These are phyloP conservation scores for Chloroceryle inda DNA, from an alignment of 2,797 vertebrate species.

Conservation along the genomic window DNA sequence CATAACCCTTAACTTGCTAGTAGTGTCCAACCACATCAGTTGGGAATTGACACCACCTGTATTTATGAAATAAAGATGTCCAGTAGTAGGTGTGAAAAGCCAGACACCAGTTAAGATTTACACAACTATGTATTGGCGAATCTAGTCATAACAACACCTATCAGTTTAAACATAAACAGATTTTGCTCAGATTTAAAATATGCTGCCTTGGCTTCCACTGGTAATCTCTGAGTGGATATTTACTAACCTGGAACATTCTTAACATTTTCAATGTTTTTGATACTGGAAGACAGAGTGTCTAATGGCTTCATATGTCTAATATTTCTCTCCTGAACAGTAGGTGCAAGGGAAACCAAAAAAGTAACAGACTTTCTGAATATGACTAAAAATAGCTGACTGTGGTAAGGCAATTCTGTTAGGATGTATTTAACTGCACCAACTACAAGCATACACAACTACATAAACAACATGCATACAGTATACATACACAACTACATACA, in stretches of 20 bases:
- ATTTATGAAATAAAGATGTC: neutral
- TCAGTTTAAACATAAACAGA: neutral
- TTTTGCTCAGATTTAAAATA: neutral
- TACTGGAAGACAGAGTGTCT: neutral
- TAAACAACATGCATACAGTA: too few species aligned
- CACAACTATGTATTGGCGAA: neutral
- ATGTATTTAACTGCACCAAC: neutral
- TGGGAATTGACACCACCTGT: neutral
- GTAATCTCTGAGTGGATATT: neutral
- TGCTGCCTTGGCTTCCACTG: neutral
- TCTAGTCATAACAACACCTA: neutral
- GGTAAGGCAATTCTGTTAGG: neutral
- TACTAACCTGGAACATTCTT: neutral
- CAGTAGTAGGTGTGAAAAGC: neutral
- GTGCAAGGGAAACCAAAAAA: neutral
- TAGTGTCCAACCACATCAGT: neutral
- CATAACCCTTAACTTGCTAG: neutral
- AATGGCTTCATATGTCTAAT: neutral
- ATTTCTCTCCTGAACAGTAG: neutral
- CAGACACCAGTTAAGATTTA: neutral
- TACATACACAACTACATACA: too few species aligned
- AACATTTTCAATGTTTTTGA: neutral
- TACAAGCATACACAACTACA: neutral
- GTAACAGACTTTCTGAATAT: neutral
- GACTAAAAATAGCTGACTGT: neutral